A percentile compares a stretch with the other conserved stretches of the same genome.
These are phyloP conservation scores for Tetrax tetrax DNA, from an alignment of 2,113 vertebrate genomes.

Conservation along the genomic window DNA sequence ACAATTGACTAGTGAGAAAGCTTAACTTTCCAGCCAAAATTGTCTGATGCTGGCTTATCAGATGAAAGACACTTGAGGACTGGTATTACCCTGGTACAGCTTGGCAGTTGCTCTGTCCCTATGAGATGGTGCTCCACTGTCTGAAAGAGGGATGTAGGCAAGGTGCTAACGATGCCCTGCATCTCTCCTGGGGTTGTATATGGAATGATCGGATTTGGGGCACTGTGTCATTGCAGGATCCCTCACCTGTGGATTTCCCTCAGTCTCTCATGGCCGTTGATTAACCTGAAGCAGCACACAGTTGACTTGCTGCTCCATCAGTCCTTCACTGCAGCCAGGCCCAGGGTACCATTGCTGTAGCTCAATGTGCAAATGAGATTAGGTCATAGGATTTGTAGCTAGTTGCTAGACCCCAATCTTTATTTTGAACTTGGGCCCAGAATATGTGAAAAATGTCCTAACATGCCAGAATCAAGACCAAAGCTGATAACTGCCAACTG, in stretches of 20 bases:
- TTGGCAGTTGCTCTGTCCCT: neutral
- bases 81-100: neutral
- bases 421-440: neutral
- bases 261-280: rapidly evolving
- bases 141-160: neutral
- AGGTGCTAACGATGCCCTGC: neutral
- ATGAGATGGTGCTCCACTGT: neutral
- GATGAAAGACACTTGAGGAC: neutral
- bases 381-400: neutral
- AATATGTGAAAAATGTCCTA: neutral
- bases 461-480: neutral
- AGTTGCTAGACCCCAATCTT: neutral
- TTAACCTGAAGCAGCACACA: neutral
- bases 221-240: neutral
- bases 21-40: neutral
- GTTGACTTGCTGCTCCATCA: neutral
- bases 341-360: neutral
- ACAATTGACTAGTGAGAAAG: neutral
- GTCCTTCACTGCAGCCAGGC: neutral
- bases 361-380: neutral
- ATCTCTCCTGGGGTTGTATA: neutral
- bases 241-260: neutral
- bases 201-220: neutral
- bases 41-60: neutral
- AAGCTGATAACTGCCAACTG: neutral